A percentile compares a stretch with the other conserved stretches of the same genome.
These are phyloP conservation scores for Vipera ursinii DNA, from an alignment of 2,797 vertebrate species.

Conservation along the genomic window DNA sequence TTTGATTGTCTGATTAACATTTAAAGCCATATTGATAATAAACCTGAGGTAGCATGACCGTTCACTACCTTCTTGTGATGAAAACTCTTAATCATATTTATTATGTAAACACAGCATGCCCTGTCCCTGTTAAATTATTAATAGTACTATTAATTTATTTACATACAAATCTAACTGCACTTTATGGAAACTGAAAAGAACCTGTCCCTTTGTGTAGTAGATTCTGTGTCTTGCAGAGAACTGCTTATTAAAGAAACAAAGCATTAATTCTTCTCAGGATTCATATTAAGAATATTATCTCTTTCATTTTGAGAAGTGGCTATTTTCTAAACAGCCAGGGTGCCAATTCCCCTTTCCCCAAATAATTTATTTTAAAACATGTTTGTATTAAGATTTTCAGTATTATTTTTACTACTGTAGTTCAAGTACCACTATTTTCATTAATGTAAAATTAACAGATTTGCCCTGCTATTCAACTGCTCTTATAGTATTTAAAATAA, in stretches of 20 bases:
- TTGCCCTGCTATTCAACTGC: not conserved
- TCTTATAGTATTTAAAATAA: not conserved
- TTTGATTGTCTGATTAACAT: conserved; percentile 63
- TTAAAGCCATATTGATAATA: conserved; percentile 67
- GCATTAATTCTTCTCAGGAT: conserved; percentile 60
- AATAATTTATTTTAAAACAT: conserved; percentile 8
- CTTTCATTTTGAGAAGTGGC: conserved; percentile 54
- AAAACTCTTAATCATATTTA: conserved; percentile 75
- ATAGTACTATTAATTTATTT: conserved; percentile 72
- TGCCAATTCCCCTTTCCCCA: conserved; percentile 2
- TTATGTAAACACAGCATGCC: conserved; percentile 73
- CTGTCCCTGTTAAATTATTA: conserved; percentile 73
- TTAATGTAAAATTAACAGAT: not conserved
- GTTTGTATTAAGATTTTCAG: not conserved
- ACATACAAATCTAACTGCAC: conserved; percentile 71
- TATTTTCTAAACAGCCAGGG: conserved; percentile 44
- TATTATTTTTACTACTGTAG: not conserved
- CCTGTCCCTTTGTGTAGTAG: conserved; percentile 58
- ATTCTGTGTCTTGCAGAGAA: conserved; percentile 53
- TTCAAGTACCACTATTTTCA: conserved; percentile 20
- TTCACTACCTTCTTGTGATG: conserved; percentile 69
- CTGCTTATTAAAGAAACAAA: conserved; percentile 62
- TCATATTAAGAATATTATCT: conserved; percentile 59
- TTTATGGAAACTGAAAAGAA: conserved; percentile 65
- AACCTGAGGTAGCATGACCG: conserved; percentile 64